Evolutionary conservation across 2,113 vertebrate species (phyloP).

Genomic region (Lophochroa leadbeateri): DNA sequence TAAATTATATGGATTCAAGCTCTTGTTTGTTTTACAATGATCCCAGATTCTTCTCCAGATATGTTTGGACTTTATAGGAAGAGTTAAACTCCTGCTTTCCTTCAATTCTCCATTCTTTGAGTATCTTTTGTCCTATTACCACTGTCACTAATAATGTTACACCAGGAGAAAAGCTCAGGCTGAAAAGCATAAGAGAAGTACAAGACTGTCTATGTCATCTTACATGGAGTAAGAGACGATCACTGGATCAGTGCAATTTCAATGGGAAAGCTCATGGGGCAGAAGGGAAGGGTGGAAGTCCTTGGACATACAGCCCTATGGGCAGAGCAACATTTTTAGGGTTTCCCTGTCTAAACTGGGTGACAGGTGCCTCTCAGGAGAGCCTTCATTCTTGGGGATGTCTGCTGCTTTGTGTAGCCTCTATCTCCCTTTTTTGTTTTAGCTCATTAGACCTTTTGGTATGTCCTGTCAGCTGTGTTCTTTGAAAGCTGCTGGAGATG

Average conservation of each 20-base stretch:
- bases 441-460: background rate
- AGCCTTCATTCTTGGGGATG: background rate
- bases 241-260: background rate
- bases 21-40: background rate
- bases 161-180: background rate
- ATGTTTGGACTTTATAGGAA: background rate
- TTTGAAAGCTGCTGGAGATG: background rate
- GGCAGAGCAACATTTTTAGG: background rate
- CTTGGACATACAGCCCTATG: background rate
- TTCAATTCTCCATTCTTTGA: background rate
- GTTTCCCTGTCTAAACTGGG: background rate
- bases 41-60: background rate
- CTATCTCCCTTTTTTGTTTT: background rate
- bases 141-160: background rate
- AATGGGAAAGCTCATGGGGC: background rate
- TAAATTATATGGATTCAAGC: background rate
- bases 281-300: background rate
- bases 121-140: background rate
- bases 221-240: accelerated
- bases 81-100: background rate
- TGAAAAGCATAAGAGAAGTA: background rate
- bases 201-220: accelerated
- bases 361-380: background rate
- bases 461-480: background rate
- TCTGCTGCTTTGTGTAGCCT: background rate